Conservation (phyloP, 2,797 vertebrate species). For the Pygocentrus nattereri region DNA sequence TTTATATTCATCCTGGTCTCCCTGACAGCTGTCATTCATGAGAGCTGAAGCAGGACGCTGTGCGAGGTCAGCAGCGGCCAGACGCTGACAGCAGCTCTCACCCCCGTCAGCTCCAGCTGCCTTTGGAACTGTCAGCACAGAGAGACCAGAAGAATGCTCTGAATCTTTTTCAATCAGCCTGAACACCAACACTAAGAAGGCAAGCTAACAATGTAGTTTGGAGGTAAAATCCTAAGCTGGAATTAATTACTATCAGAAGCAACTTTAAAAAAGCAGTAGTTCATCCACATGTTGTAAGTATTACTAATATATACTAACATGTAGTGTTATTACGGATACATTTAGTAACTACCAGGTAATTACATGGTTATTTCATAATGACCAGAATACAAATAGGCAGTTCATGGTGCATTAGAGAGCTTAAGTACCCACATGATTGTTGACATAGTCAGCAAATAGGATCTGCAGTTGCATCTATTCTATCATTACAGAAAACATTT, state of each 20-base stretch:
- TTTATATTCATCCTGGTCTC: slow-evolving; percentile 7
- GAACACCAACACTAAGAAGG: not conserved
- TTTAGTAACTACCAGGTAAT: not conserved
- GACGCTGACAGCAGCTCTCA: slow-evolving; percentile 1
- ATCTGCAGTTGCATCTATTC: not conserved
- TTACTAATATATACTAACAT: not conserved
- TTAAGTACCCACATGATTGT: not conserved
- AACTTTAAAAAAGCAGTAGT: not conserved
- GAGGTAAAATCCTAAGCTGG: not conserved
- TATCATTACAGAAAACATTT: not conserved
- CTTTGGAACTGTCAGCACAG: not conserved
- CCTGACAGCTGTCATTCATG: slow-evolving; percentile 10
- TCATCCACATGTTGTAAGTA: not conserved
- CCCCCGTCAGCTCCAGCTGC: slow-evolving; percentile 10
- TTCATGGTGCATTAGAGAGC: not conserved
- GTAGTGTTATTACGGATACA: not conserved
- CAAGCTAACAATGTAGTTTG: not conserved
- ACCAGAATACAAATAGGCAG: not conserved
- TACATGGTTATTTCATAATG: slow-evolving; percentile 7
- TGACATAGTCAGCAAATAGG: not conserved
- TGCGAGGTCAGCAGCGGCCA: slow-evolving; percentile 22
- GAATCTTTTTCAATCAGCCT: not conserved
- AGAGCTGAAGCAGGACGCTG: slow-evolving; percentile 9
- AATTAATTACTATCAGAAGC: not conserved
- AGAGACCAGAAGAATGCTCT: not conserved